Evolutionary conservation across 2,797 vertebrate genomes (phyloP), one percentile per base, ranked within the genome.

Genomic region (Otus scops): DNA sequence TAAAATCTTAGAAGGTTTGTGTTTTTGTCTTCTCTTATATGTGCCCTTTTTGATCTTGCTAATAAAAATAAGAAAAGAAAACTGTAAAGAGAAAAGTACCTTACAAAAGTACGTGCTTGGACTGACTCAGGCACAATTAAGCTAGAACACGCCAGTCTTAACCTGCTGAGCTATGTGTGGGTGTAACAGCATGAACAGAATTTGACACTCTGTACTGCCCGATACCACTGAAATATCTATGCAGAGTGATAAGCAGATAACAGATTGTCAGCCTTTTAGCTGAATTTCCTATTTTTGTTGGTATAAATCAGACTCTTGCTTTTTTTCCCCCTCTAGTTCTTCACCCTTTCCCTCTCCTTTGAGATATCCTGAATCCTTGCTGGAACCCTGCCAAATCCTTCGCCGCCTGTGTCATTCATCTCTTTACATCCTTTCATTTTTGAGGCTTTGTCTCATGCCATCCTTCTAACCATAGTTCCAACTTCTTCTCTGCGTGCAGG

Each of bases 211-310:
- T 90, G 64, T 95, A 95, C 96, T 97, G 95, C 93, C 96, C 92
- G 81, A 96, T 96, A 93, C 88, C 93, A 93, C 90, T 92, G 92
- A 97, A 95, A 95, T 97, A 96, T 93, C 94, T 95, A 89, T 87
- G 93, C 86, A 88, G 93, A 97, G 84, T 93, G 96, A 95, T 95
- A 96, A 96, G 95, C 90, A 95, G 93, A 97, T 97, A 97, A 97
- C 96, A 97, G 93, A 97, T 96, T 97, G 95, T 97, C 95, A 96
- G 94, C 96, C 93, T 97, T 96, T 97, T 97, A 95, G 95, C 93
- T 96, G 93, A 95, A 96, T 97, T 96, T 95, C 95, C 95, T 94
- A 90, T 96, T 97, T 97, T 94, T 85, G 84, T 95, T 93, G 75
- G 75, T 96, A 88, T 88, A 96, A 97, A 96, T 91, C 86, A 95